Percentiles rank a stretch among this genome's conserved stretches.
Evolutionary conservation across 2,113 vertebrate genomes (phyloP).

Genomic region (Azemiops feae): DNA sequence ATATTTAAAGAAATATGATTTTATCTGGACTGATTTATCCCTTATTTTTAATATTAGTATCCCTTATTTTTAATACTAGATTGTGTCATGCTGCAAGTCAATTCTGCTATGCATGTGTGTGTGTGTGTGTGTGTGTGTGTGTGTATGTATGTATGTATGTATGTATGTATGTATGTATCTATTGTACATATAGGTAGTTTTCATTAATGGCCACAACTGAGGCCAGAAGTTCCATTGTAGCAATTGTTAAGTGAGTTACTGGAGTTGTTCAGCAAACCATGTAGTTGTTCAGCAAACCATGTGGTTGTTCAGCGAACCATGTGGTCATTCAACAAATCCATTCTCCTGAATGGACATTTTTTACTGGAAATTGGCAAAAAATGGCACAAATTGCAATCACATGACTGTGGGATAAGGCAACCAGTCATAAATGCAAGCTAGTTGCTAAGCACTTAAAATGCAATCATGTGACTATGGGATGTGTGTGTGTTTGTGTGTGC

Average conservation of each 20-base stretch:
- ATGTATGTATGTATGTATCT: too few relatives aligned
- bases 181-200: not conserved
- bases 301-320: not conserved
- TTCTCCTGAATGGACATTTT: not conserved
- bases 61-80: too few relatives aligned
- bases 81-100: too few relatives aligned
- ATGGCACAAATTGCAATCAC: not conserved
- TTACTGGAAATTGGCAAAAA: not conserved
- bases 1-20: too few relatives aligned
- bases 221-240: not conserved
- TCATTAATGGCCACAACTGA: not conserved
- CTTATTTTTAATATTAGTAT: too few relatives aligned
- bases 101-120: too few relatives aligned
- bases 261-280: not conserved
- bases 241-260: not conserved
- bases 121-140: too few relatives aligned
- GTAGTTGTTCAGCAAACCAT: not conserved
- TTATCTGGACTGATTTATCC: too few relatives aligned
- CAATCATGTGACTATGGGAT: not conserved
- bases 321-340: not conserved
- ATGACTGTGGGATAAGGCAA: not conserved
- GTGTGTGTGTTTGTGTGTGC: not conserved
- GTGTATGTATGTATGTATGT: too few relatives aligned
- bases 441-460: not conserved
- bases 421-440: not conserved